Evolutionary conservation across 2,888 invertebrate genomes (phyloP).

Genomic region (Xanthorhoe spadicearia): DNA sequence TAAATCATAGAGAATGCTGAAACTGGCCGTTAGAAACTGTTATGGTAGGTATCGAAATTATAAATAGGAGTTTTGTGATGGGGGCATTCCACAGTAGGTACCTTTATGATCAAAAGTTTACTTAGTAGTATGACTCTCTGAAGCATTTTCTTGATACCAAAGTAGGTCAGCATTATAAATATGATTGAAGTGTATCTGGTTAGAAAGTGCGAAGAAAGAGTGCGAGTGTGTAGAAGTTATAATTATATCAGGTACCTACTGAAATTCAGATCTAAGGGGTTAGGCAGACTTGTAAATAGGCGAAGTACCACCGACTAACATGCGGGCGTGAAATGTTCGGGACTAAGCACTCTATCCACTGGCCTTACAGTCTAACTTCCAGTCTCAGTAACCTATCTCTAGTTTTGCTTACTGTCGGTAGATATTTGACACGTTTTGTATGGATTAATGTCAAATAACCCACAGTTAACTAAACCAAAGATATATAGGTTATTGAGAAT

Average conservation of each 20-base stretch:
- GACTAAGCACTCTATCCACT: constrained; percentile 34
- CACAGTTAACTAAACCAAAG: too few species aligned
- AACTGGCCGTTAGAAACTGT: neutral
- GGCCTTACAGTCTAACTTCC: constrained; percentile 16
- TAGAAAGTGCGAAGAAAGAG: neutral
- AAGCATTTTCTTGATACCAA: neutral
- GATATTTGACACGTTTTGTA: too few species aligned
- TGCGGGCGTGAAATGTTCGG: constrained; percentile 32
- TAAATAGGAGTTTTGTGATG: neutral
- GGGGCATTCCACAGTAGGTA: neutral
- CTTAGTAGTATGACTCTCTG: neutral
- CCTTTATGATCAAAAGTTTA: neutral
- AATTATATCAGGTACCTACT: constrained; percentile 8
- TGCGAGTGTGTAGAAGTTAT: too few species aligned
- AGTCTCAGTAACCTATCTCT: too few species aligned
- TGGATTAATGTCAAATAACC: too few species aligned
- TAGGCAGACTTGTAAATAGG: constrained; percentile 37
- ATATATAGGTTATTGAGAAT: too few species aligned
- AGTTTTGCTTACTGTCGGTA: too few species aligned
- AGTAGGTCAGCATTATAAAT: neutral
- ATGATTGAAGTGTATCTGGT: neutral
- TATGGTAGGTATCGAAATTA: neutral
- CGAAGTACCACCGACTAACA: constrained; percentile 43
- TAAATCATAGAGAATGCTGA: too few species aligned
- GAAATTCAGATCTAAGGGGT: constrained; percentile 53